phyloP scores from a whole-genome alignment of 37 sponge, comb jelly and placozoan genomes.

The Cliona cf. orientalis region DNA sequence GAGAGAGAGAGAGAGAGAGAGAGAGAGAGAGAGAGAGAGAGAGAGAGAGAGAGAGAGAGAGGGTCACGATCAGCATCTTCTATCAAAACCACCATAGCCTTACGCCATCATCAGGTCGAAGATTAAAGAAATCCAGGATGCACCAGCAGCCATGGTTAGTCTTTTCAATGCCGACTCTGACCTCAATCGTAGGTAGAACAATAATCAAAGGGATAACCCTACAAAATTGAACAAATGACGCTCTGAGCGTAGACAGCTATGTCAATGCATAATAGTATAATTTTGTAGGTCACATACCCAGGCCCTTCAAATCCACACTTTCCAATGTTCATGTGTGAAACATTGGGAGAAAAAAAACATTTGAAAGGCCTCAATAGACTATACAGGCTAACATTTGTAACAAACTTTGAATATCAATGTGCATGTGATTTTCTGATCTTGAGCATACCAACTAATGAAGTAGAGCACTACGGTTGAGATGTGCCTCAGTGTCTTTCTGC shows the following conservation, averaged over 20 bases:
- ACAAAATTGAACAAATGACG: not conserved
- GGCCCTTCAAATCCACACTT: too few relatives aligned
- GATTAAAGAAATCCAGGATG: constrained; percentile 62
- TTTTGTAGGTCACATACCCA: too few relatives aligned
- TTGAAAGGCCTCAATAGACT: too few relatives aligned
- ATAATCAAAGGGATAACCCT: constrained; percentile 45
- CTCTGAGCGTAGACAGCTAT: not conserved
- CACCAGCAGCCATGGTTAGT: constrained; percentile 55
- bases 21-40: not conserved
- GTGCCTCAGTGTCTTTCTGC: constrained; percentile 50
- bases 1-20: not conserved
- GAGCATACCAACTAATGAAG: constrained; percentile 64
- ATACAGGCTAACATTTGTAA: too few relatives aligned
- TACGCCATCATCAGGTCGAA: constrained; percentile 66
- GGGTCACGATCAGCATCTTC: not conserved
- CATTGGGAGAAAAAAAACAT: too few relatives aligned
- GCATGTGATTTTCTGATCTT: not conserved
- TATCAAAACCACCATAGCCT: not conserved
- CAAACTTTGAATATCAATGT: too few relatives aligned
- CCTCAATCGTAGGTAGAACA: constrained; percentile 45
- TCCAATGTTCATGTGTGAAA: too few relatives aligned
- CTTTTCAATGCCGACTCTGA: constrained; percentile 10
- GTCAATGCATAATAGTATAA: not conserved
- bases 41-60: not conserved
- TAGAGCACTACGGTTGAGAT: constrained; percentile 48